Evolutionary conservation across 2,888 invertebrate genomes (phyloP).

Genomic region (Parapristionchus giblindavisi): DNA sequence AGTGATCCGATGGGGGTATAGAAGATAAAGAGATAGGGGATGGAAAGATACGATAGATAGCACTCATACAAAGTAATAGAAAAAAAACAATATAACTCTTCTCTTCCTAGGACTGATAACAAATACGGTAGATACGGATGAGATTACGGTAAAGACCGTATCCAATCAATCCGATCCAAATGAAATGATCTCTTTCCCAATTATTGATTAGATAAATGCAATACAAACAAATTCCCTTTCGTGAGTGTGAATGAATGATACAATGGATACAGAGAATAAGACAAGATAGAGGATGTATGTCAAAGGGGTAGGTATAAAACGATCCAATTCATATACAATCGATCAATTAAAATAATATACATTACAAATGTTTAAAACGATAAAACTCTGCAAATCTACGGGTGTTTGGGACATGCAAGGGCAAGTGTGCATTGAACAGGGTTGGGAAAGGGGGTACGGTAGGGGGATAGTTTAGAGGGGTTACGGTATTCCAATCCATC

Average conservation of each 20-base stretch:
- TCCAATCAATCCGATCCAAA: too few relatives aligned
- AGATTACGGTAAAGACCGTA: too few relatives aligned
- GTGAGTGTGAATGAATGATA: conserved; percentile 5
- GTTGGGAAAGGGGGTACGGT: background rate
- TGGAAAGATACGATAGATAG: too few relatives aligned
- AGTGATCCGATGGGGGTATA: too few relatives aligned
- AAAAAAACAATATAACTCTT: too few relatives aligned
- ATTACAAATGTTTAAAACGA: background rate
- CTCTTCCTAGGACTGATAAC: too few relatives aligned
- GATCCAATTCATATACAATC: background rate
- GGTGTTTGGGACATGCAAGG: background rate
- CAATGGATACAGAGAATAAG: conserved; percentile 6
- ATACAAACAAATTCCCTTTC: too few relatives aligned
- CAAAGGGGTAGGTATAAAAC: conserved; percentile 7
- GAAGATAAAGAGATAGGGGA: too few relatives aligned
- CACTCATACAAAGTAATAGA: too few relatives aligned
- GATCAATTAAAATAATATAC: background rate
- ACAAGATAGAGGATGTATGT: conserved; percentile 11
- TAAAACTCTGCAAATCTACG: background rate
- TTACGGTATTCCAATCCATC: background rate
- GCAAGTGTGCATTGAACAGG: conserved; percentile 15
- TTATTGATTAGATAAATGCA: too few relatives aligned
- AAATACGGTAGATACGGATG: too few relatives aligned
- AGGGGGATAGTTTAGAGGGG: conserved; percentile 10
- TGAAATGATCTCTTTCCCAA: too few relatives aligned